These are phyloP conservation scores for Alouatta palliata DNA, from an alignment of 2,113 vertebrate genomes.

Conservation along the genomic window DNA sequence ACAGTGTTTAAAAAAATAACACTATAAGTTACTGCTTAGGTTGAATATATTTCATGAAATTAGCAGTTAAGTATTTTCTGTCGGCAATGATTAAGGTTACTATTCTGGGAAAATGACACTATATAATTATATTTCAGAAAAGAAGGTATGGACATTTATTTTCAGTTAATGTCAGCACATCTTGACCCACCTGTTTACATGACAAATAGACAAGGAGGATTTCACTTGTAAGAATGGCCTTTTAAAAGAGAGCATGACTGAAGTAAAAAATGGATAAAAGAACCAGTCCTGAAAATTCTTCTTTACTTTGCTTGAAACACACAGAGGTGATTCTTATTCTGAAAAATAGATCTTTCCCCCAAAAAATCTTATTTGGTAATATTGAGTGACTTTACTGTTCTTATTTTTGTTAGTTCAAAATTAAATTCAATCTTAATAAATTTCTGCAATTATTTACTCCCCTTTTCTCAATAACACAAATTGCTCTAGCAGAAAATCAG, in stretches of 20 bases:
- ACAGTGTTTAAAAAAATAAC: conserved; percentile 37
- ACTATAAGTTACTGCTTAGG: not conserved
- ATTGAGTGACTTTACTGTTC: not conserved
- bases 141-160: not conserved
- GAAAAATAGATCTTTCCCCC: not conserved
- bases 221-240: not conserved
- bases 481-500: not conserved
- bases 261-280: not conserved
- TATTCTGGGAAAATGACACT: conserved; percentile 43
- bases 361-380: not conserved
- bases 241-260: not conserved
- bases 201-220: not conserved
- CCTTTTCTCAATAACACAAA: not conserved
- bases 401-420: not conserved
- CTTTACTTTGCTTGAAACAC: not conserved
- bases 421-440: not conserved
- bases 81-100: conserved; percentile 34
- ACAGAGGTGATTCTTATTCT: not conserved
- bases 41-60: conserved; percentile 43
- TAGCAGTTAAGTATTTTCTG: conserved; percentile 32
- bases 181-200: conserved; percentile 27
- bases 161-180: conserved; percentile 3
- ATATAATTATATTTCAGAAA: conserved; percentile 10
- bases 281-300: fast-evolving
- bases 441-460: not conserved